phyloP scores from a whole-genome alignment of 1,140 invertebrate species.

The Vollenhovia emeryi region DNA sequence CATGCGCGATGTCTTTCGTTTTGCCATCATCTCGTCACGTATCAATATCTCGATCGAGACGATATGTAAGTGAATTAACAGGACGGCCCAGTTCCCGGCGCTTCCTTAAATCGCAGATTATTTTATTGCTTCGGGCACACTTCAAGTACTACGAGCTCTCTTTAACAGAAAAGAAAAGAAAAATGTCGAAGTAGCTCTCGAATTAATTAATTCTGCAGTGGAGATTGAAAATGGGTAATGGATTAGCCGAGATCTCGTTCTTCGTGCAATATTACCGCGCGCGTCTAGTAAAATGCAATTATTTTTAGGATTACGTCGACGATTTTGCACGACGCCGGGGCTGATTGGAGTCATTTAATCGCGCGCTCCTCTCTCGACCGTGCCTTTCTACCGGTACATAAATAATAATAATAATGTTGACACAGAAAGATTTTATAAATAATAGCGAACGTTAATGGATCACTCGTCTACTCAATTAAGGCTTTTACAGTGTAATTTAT shows the following conservation, averaged over 20 bases:
- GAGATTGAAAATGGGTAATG: constrained; percentile 3
- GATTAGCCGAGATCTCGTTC: background rate
- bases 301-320: background rate
- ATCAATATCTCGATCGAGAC: background rate
- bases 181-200: background rate
- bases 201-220: background rate
- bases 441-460: background rate
- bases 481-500: background rate
- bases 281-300: background rate
- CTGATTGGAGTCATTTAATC: background rate
- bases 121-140: background rate
- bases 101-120: background rate
- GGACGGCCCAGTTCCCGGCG: background rate
- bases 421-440: background rate
- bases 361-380: background rate
- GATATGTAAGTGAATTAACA: background rate
- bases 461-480: constrained; percentile 9
- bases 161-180: too few relatives aligned
- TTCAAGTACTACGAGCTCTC: background rate
- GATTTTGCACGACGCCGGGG: background rate
- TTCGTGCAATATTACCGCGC: background rate
- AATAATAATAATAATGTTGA: constrained; percentile 31
- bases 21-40: background rate
- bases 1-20: background rate
- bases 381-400: background rate